Percentiles rank a stretch among this genome's conserved stretches.
These are phyloP conservation scores for Orchestia grillus DNA, from an alignment of 1,140 invertebrate genomes.

Conservation along the genomic window DNA sequence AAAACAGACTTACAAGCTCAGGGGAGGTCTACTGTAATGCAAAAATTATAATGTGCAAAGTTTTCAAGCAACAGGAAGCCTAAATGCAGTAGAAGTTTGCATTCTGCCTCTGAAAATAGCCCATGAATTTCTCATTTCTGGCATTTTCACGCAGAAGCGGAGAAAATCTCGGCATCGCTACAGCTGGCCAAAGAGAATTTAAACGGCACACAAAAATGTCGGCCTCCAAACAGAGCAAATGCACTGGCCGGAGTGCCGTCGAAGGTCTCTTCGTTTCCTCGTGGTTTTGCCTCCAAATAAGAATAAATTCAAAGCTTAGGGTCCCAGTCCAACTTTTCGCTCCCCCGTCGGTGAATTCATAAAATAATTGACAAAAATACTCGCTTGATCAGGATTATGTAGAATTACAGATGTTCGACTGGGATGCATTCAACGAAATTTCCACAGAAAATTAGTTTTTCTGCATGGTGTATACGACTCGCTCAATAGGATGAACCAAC, in stretches of 20 bases:
- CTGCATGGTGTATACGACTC: not conserved
- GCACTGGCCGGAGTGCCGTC: too few relatives aligned
- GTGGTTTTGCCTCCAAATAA: not conserved
- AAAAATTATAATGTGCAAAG: not conserved
- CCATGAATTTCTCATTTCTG: not conserved
- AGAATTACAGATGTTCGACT: not conserved
- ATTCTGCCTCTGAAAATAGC: not conserved
- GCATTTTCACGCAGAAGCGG: not conserved
- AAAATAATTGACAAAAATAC: too few relatives aligned
- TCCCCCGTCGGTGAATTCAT: too few relatives aligned
- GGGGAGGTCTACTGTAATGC: not conserved
- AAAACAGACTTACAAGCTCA: not conserved
- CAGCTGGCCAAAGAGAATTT: conserved; percentile 13
- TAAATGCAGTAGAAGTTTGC: not conserved
- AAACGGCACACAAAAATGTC: conserved; percentile 18
- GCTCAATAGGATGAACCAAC: too few relatives aligned
- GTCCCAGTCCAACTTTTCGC: too few relatives aligned
- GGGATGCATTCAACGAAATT: not conserved
- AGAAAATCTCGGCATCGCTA: not conserved
- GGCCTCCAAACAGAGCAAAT: conserved; percentile 3
- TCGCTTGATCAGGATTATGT: too few relatives aligned
- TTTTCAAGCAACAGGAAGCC: not conserved
- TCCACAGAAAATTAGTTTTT: not conserved
- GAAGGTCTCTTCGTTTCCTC: not conserved
- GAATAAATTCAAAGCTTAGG: not conserved